Percentiles rank a stretch among this genome's conserved stretches.
These are phyloP conservation scores for Oncorhynchus tshawytscha DNA, from an alignment of 2,113 vertebrate genomes.

Conservation along the genomic window DNA sequence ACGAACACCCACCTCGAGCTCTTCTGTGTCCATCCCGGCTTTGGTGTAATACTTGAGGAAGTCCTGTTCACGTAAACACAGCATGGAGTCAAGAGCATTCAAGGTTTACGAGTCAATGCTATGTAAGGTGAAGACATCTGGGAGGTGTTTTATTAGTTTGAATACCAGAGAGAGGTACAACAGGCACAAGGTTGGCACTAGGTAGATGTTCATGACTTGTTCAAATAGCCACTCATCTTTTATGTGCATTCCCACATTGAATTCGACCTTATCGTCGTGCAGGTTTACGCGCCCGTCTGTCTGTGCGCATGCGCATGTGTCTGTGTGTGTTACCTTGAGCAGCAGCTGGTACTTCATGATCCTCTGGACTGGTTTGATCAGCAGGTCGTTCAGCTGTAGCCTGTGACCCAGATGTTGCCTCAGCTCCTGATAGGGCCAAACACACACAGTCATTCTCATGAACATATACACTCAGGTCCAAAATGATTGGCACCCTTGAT, in stretches of 20 bases:
- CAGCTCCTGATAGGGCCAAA: slow-evolving; percentile 75
- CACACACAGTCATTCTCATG: slow-evolving; percentile 21
- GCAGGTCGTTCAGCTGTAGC: slow-evolving; percentile 87
- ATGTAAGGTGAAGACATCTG: slow-evolving; percentile 49
- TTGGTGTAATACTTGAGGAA: slow-evolving; percentile 89
- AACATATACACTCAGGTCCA: too few relatives aligned
- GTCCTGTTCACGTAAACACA: slow-evolving; percentile 79
- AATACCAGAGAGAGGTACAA: slow-evolving; percentile 30
- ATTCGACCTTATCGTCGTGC: background rate
- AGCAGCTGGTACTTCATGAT: slow-evolving; percentile 96
- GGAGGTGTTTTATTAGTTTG: slow-evolving; percentile 48
- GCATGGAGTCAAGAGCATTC: slow-evolving; percentile 43
- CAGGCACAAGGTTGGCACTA: slow-evolving; percentile 26
- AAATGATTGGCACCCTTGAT: too few relatives aligned
- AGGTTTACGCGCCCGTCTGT: background rate
- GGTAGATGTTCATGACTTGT: slow-evolving; percentile 38
- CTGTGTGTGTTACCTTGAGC: slow-evolving; percentile 80
- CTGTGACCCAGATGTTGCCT: slow-evolving; percentile 88
- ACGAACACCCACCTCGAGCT: slow-evolving; percentile 77
- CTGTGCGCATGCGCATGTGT: slow-evolving; percentile 16
- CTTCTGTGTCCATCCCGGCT: slow-evolving; percentile 83
- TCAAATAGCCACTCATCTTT: slow-evolving; percentile 36
- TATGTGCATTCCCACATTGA: slow-evolving; percentile 6
- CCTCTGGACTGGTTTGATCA: slow-evolving; percentile 92
- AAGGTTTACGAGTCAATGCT: slow-evolving; percentile 31